Base-by-base conservation (phyloP, 2,113 vertebrate genomes). In the Pithys albifrons region DNA sequence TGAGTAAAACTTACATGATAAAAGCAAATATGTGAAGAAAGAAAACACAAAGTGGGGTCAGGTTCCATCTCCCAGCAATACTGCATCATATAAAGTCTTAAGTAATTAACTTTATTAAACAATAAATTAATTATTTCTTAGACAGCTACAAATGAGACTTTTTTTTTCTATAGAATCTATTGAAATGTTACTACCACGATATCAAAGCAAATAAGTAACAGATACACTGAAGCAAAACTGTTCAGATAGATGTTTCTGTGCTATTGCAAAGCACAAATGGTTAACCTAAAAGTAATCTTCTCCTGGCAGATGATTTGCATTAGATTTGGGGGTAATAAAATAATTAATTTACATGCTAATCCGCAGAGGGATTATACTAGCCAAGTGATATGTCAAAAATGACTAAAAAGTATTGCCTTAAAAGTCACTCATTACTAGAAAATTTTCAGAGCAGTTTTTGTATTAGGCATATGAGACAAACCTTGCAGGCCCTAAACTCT, bases 21-120 rank as follows among this genome's bases (percentile, higher is more conserved):
- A 95, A 96, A 97, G 89, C 95, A 96, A 96, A 91, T 96, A 96
- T 79, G 72, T 89, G 86, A 95, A 95, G 94, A 97, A 97, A 96
- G 88, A 90, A 93, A 92, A 96, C 77, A 54, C 69, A 88, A 95
- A 89, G 94, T 79, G 77, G 31, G 88, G 90, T 95, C 93, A 97
- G 58, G 90, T 96, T 96, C 91, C 90, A 95, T 90, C 86, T 95
- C 67, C 88, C 72, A 97, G 91, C 92, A 95, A 94, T 93, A 76
- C 33, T 72, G 17, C 58, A 81, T 51, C 84, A 67, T 82, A 67
- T 18, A 73, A 92, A 89, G 65, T 95, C 88, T 95, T 82, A 92
- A 96, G 72, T 75, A 96, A 95, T 88, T 71, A 96, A 93, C 84
- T 93, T 92, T 51, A 91, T 96, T 93, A 90, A 95, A 97, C 91